Percentiles rank a stretch among this genome's conserved stretches.
Conservation (phyloP, 1,140 invertebrate genomes). For the Dufourea novaeangliae region DNA sequence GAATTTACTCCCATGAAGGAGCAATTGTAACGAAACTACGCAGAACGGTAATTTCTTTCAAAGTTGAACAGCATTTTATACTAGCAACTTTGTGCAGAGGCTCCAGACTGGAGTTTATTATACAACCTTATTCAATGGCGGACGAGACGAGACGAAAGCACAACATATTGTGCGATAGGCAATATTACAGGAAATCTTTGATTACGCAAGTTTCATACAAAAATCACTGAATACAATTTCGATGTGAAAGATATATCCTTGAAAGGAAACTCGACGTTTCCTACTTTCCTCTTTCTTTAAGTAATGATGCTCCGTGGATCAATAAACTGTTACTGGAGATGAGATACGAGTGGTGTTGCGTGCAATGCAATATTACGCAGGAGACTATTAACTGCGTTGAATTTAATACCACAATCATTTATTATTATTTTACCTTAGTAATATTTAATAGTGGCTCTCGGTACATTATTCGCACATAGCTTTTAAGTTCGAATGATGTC, state of each 20-base stretch:
- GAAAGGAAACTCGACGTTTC: background rate
- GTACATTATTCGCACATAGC: too few relatives aligned
- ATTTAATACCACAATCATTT: background rate
- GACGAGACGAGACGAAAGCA: background rate
- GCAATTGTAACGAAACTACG: background rate
- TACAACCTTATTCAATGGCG: background rate
- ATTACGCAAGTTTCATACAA: background rate
- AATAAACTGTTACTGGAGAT: background rate
- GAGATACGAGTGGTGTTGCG: background rate
- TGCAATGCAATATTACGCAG: background rate
- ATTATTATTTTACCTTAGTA: too few relatives aligned
- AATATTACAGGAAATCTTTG: background rate
- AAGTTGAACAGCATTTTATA: background rate
- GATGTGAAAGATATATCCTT: background rate
- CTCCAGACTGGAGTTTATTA: background rate
- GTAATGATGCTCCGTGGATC: too few relatives aligned
- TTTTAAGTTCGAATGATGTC: too few relatives aligned
- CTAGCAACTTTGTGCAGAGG: too few relatives aligned
- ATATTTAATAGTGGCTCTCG: too few relatives aligned
- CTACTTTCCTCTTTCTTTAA: background rate
- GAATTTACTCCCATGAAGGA: too few relatives aligned
- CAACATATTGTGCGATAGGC: constrained; percentile 1
- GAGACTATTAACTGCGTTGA: too few relatives aligned
- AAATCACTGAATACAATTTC: background rate
- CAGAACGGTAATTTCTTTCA: background rate